Conservation (phyloP, 2,113 vertebrate species). For the Tamias sibiricus region DNA sequence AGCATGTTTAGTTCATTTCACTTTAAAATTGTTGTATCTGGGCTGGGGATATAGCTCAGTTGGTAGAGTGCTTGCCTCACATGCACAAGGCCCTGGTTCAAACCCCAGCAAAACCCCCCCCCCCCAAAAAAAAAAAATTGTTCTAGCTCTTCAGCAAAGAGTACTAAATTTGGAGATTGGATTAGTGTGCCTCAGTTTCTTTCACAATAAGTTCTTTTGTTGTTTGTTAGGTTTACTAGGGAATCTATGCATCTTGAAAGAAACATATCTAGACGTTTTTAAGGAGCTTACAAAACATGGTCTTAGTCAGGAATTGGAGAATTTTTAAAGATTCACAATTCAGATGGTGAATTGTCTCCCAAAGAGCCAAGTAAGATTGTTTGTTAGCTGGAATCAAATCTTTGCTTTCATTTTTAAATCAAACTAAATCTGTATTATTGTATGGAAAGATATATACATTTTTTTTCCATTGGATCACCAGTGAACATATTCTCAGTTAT, state of each 20-base stretch:
- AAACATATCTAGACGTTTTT: not conserved
- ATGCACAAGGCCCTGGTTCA: too few species aligned
- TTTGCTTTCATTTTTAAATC: conserved; percentile 67
- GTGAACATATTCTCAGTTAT: not conserved
- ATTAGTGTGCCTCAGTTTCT: not conserved
- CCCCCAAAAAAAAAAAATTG: too few species aligned
- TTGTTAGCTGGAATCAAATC: conserved; percentile 53
- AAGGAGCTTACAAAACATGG: not conserved
- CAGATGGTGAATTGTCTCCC: conserved; percentile 41
- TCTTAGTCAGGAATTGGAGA: conserved; percentile 23
- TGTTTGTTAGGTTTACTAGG: not conserved
- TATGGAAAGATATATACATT: conserved; percentile 67
- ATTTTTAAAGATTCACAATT: conserved; percentile 59
- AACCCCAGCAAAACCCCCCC: too few species aligned
- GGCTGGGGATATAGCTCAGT: too few species aligned
- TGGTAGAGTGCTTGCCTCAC: too few species aligned
- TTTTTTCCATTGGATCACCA: conserved; percentile 65
- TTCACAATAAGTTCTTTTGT: not conserved
- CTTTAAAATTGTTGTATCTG: conserved; percentile 35
- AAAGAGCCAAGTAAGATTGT: conserved; percentile 60
- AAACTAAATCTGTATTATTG: conserved; percentile 51
- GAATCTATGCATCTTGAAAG: not conserved
- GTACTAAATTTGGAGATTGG: not conserved
- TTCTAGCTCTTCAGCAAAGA: conserved; percentile 1
- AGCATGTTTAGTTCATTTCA: conserved; percentile 35